Percentiles rank a stretch among this genome's conserved stretches.
Evolutionary conservation across 2,888 invertebrate genomes (phyloP).

Genomic region (Eupeodes latifasciatus): DNA sequence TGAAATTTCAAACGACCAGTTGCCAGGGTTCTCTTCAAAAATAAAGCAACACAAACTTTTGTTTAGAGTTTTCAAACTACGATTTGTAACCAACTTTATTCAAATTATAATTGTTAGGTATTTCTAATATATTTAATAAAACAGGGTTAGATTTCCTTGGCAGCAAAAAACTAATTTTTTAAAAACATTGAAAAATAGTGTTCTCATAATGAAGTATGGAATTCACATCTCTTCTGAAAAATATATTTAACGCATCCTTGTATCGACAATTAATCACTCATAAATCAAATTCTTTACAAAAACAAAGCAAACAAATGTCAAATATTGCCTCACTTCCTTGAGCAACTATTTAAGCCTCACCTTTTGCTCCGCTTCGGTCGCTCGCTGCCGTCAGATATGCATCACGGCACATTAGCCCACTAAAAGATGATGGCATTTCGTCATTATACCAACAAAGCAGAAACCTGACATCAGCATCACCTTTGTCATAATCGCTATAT

Average conservation of each 20-base stretch:
- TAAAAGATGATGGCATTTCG: conserved; percentile 16
- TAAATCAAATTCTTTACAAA: conserved; percentile 42
- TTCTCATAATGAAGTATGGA: neutral
- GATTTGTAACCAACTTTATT: no score
- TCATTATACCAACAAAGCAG: conserved; percentile 16
- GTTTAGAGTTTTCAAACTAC: no score
- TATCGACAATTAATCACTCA: conserved; percentile 34
- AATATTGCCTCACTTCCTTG: conserved; percentile 47
- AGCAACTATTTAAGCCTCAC: conserved; percentile 24
- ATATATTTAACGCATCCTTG: conserved; percentile 6
- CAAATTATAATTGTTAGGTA: no score
- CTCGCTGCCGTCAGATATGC: neutral
- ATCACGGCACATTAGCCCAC: conserved; percentile 32
- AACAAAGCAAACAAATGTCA: conserved; percentile 19
- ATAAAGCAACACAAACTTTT: no score
- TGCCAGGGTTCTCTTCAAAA: no score
- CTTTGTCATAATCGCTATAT: conserved; percentile 22
- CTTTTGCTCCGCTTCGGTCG: neutral
- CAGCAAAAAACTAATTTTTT: no score
- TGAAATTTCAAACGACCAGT: no score
- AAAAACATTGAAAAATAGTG: neutral
- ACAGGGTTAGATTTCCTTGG: no score
- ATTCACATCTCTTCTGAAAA: neutral
- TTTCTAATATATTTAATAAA: no score
- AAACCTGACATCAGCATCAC: conserved; percentile 35